Base-by-base conservation (phyloP, 1,140 invertebrate species). In the Aphelenchoides besseyi region DNA sequence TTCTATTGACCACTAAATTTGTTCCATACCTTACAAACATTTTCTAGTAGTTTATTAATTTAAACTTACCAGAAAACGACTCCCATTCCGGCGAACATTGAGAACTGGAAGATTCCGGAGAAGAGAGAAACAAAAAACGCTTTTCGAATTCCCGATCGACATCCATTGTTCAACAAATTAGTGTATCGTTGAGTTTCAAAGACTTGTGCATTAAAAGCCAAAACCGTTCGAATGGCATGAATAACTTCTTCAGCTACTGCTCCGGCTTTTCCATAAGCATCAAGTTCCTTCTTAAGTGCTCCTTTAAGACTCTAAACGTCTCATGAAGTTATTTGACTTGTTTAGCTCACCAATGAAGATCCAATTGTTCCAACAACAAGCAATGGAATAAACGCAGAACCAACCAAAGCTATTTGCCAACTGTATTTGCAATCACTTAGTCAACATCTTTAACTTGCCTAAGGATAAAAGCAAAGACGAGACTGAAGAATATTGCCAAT, bases 181-280 rank as follows among this genome's bases (percentile, higher is more conserved):
- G 5, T 16, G 18, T 59, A 59, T 28, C 55, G 55, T 8, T 59
- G 5, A 8, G 18, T 8, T 33, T 59, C 55, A 23, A 59, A 59
- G 5, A 85, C 71, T 82, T 93, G 90, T 8, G 91, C 92, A 68
- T 90, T 90, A 79, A 93, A 93, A 0, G 92, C 90, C 30, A 90
- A 88, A 0, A 94, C 91, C 0, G 92, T 93, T 30, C 90, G 87
- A 5, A 94, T 88, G 1, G 89, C 87, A 30, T 88, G 88, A 1
- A 94, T 79, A 0, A 90, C 90, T 82, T 94, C 92, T 82, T 92
- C 91, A 0, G 92, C 92, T 30, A 72, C 71, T n/a, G 71, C 68
- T 0, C 71, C 71, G 0, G 71, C 71, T 0, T 29, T 29, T n/a
- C 26, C 37, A 41, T 72, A 72, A 2, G 71, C 71, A 26, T 70